Percentiles rank a stretch among this genome's conserved stretches.
Conservation (phyloP, 2,113 vertebrate genomes). For the Salvelinus fontinalis region DNA sequence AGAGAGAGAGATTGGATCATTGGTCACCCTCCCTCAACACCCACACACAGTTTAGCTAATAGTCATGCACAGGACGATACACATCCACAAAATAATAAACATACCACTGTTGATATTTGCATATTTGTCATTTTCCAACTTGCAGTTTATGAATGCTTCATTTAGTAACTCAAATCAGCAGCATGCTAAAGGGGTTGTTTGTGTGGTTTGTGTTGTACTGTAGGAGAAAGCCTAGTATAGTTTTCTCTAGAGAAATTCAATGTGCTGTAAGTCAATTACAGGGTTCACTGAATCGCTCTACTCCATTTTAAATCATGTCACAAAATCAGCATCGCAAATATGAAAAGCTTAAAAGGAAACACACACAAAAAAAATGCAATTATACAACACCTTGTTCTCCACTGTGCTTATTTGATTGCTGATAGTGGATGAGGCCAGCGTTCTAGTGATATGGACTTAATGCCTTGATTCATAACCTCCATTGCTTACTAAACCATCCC, state of each 20-base stretch:
- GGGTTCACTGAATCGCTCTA: slow-evolving; percentile 21
- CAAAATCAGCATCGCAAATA: too few species aligned
- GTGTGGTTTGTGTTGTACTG: background rate
- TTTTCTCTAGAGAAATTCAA: slow-evolving; percentile 23
- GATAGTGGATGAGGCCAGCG: too few species aligned
- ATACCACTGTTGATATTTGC: background rate
- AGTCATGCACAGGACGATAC: slow-evolving; percentile 3
- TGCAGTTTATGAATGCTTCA: background rate
- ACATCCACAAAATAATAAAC: background rate
- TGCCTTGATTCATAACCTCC: too few species aligned
- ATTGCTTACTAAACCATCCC: too few species aligned
- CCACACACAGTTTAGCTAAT: background rate
- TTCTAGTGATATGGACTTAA: too few species aligned
- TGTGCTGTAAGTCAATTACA: slow-evolving; percentile 46
- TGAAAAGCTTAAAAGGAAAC: too few species aligned
- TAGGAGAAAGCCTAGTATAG: background rate
- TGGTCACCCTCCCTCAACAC: too few species aligned
- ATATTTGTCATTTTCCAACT: background rate
- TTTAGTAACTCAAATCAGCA: background rate
- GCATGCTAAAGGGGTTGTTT: background rate
- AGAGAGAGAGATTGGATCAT: too few species aligned
- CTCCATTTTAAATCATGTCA: background rate
- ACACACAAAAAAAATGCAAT: too few species aligned
- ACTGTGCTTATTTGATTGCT: too few species aligned
- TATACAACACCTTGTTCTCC: too few species aligned